These are phyloP conservation scores for Syngnathus typhle DNA, from an alignment of 2,113 vertebrate species.

Conservation along the genomic window DNA sequence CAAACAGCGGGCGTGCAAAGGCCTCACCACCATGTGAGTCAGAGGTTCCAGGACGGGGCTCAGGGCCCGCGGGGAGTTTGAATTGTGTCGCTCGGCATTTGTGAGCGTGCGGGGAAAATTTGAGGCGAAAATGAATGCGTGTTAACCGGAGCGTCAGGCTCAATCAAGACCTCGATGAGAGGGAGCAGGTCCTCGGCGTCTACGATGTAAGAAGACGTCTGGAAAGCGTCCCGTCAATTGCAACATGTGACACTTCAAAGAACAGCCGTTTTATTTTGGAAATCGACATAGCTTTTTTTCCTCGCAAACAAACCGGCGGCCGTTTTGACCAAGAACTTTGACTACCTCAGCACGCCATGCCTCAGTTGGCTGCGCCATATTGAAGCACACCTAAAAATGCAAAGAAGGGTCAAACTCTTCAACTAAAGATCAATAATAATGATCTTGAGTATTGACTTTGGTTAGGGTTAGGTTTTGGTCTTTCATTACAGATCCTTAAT, in stretches of 20 bases:
- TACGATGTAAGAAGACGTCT: not conserved
- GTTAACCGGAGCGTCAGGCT: not conserved
- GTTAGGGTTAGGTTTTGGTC: too few species aligned
- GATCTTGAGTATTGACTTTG: too few species aligned
- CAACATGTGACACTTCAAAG: conserved; percentile 1
- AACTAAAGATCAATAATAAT: not conserved
- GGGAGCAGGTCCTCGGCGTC: not conserved
- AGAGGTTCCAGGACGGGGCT: not conserved
- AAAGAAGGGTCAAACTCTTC: not conserved
- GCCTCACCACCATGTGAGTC: not conserved
- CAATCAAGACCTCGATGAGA: not conserved
- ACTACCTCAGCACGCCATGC: not conserved
- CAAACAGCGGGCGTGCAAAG: not conserved
- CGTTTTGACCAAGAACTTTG: not conserved
- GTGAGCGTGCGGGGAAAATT: not conserved
- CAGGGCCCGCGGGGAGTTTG: not conserved
- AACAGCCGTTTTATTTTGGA: not conserved
- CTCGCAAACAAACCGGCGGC: not conserved
- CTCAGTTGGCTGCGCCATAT: not conserved
- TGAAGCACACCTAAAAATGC: not conserved
- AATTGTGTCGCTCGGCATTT: not conserved
- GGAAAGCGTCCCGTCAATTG: not conserved
- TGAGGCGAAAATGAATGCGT: not conserved
- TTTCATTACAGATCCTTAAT: too few species aligned
- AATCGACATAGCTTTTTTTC: not conserved